Base-by-base conservation (phyloP, 2,888 invertebrate species). In the Furcula furcula region DNA sequence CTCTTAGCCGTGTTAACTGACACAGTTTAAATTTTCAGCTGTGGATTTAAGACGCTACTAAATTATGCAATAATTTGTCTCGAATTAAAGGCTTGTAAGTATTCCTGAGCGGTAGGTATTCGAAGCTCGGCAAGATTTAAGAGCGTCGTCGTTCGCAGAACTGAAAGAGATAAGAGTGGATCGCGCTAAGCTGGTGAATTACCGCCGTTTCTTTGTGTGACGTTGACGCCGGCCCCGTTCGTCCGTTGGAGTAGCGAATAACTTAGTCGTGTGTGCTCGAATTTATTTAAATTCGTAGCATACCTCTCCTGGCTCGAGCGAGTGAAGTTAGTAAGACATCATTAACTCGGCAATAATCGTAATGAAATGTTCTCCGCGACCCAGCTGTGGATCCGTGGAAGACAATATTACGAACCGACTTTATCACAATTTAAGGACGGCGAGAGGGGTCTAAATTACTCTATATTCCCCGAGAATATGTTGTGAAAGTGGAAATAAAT, bases 271-370 rank as follows among this genome's bases (percentile, higher is more conserved):
- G 58, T 75, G 69, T 64, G 57, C 65, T 52, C 44, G 62, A 76
- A 73, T 76, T 71, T 76, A 77, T 78, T 78, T 64, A 76, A 81
- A 80, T 77, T 79, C 69, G 44, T 49, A 54, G 71, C 70, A 70
- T 75, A 75, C 69, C 67, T 65, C 65, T 53, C 63, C 43, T 55
- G 47, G 33, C 45, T 55, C 59, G 58, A 61, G 63, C 61, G 61
- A 65, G 61, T 64, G 58, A 72, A 75, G 65, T 77, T 73, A 69
- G 70, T 69, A 72, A 69, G 75, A 69, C 73, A 70, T 79, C 73
- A 77, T 80, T 80, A 80, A 79, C 68, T 75, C 60, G 60, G 65
- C 65, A 72, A 68, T 79, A 76, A 79, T 79, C 65, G 69, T 80
- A 78, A 81, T 77, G 73, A 77, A 82, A 81, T 67, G 72, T 62